These are phyloP conservation scores for Aphelenchoides besseyi DNA, from an alignment of 1,140 invertebrate species.

Conservation along the genomic window DNA sequence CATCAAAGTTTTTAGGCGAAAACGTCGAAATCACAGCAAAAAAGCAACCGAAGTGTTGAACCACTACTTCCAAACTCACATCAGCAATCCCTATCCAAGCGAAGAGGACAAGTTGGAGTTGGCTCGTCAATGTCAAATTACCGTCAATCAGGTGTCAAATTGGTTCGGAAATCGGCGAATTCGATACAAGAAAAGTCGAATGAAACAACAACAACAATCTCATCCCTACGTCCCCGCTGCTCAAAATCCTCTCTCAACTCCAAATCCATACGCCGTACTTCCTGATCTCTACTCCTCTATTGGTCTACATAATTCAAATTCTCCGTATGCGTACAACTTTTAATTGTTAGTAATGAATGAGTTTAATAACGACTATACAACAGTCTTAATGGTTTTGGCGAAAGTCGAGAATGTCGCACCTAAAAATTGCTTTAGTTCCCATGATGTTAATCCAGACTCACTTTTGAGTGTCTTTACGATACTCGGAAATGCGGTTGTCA, in stretches of 20 bases:
- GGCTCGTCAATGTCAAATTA: slow-evolving; percentile 94
- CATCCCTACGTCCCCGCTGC: neutral
- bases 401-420: neutral
- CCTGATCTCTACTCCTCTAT: too few species aligned
- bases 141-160: slow-evolving; percentile 76
- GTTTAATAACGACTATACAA: neutral
- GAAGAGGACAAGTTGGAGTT: slow-evolving; percentile 98
- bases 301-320: too few species aligned
- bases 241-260: neutral
- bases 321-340: too few species aligned
- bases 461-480: neutral
- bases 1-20: slow-evolving; percentile 73
- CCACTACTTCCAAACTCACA: slow-evolving; percentile 98
- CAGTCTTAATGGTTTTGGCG: neutral
- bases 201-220: slow-evolving; percentile 51
- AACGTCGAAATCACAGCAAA: slow-evolving; percentile 97
- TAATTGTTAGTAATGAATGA: neutral
- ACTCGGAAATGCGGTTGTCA: neutral
- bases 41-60: slow-evolving; percentile 97
- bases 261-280: neutral
- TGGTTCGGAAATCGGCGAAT: slow-evolving; percentile 68
- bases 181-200: slow-evolving; percentile 67
- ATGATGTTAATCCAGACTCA: neutral
- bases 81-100: slow-evolving; percentile 96
- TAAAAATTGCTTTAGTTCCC: neutral